Base-by-base conservation (phyloP, 2,797 vertebrate genomes). In the Falco berigora region DNA sequence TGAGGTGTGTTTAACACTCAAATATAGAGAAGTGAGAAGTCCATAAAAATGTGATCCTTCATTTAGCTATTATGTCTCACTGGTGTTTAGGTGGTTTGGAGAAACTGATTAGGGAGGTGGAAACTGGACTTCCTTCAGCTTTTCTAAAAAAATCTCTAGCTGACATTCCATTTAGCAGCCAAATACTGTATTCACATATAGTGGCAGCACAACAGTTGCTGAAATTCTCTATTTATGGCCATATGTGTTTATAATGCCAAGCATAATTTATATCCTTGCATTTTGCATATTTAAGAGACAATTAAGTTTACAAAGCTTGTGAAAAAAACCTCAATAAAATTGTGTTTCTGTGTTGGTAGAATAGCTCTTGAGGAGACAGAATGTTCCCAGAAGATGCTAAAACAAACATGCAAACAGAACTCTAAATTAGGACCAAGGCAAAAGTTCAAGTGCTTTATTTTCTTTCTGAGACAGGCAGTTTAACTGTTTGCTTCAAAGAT, bases 321-420 rank as follows among this genome's bases (percentile, higher is more conserved):
- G 49, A 72, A 55, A 84, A 86, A 85, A 91, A 16, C 6, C 24
- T 83, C 78, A 92, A 52, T 94, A 78, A 95, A 92, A 73, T 64
- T 79, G 86, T 94, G 82, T 96, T 95, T 84, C 95, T 92, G 44
- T 84, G 82, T 94, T 94, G 73, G 76, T 90, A 80, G 88, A 96
- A 91, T 71, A 95, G 91, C 88, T 94, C 88, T 95, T 4, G 59
- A 96, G 95, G 95, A 96, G 92, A 96, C 96, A 95, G 94, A 97
- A 94, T 96, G 96, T 97, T 97, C 96, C 94, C 95, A 96, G 91
- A 97, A 96, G 95, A 96, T 96, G 94, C 88, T 95, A 95, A 95
- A 96, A 64, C 91, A 96, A 95, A 95, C 95, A 97, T 95, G 90
- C 86, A 94, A 95, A 90, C 79, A 96, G 79, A 91, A 78, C 86